Base-by-base conservation (phyloP, 2,797 vertebrate species). In the Mastacembelus armatus region DNA sequence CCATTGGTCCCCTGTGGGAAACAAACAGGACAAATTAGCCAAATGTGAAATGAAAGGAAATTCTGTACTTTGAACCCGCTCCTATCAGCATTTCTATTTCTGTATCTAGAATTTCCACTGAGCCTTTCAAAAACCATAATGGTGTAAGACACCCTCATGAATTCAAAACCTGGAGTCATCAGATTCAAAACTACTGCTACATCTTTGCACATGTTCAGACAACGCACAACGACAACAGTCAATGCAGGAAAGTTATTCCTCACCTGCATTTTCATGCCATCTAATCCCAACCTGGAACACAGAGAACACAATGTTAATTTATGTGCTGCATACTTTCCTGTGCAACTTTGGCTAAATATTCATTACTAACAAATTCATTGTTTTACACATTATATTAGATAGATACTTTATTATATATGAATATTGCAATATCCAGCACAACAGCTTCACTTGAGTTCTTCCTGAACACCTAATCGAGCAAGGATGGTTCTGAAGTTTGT, bases 181-280 rank as follows among this genome's bases (percentile, higher is more conserved):
- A n/a, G 30, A n/a, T 36, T 43, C 4, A 49, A 24, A 48, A 42
- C 36, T 5, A 14, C 14, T 7, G 8, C 10, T 26, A 2, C 8
- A 47, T 15, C 10, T 32, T 21, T 6, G 27, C 4, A 11, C n/a
- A 16, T 10, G n/a, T 33, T 26, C 42, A 19, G 27, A 4, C 2
- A 27, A 2, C 42, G 4, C 7, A 19, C 15, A 21, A 42, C 5
- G 9, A n/a, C 2, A 40, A 29, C 30, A 27, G 22, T 45, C 4
- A 40, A 75, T 38, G 1, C 2, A 21, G 1, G 14, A 27, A 5
- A 9, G 14, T 2, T 35, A 19, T 44, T 51, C 52, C 88, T 92
- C 75, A 98, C 97, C 96, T 98, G 96, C 96, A 98, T 97, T 86
- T 98, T 98, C 95, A 99, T 94, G 18, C 97, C 97, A 1, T 98